phyloP scores from a whole-genome alignment of 1,140 invertebrate genomes.

The Rhynchophorus ferrugineus region DNA sequence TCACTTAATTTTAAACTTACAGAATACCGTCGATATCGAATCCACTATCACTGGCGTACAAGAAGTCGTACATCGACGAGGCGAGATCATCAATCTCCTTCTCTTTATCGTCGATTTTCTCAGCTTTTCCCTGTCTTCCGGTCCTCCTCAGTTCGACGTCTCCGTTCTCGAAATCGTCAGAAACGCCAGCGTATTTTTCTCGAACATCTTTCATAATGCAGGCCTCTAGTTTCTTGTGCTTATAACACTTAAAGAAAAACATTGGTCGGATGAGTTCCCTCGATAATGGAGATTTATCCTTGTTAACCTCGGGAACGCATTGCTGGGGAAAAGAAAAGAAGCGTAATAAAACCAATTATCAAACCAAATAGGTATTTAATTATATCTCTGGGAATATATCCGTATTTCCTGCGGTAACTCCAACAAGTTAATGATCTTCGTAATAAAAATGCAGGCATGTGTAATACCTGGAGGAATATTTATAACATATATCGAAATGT shows the following conservation, averaged over 20 bases:
- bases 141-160: constrained; percentile 47
- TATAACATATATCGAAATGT: no score
- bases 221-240: constrained; percentile 61
- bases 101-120: constrained; percentile 34
- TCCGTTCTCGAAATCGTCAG: constrained; percentile 47
- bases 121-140: constrained; percentile 36
- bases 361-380: no score
- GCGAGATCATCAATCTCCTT: constrained; percentile 48
- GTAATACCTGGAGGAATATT: no score
- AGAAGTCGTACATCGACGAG: constrained; percentile 49
- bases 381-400: no score
- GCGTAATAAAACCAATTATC: no score
- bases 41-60: constrained; percentile 44
- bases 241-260: constrained; percentile 64
- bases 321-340: constrained; percentile 44
- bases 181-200: constrained; percentile 46
- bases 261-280: constrained; percentile 55
- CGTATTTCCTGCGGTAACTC: no score
- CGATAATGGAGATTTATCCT: constrained; percentile 50
- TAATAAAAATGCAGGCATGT: no score
- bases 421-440: no score
- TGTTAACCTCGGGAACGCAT: constrained; percentile 57
- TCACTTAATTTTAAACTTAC: constrained; percentile 30
- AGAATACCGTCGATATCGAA: constrained; percentile 47
- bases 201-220: constrained; percentile 61